A percentile compares a stretch with the other conserved stretches of the same genome.
These are phyloP conservation scores for Platycheirus rosarum DNA, from an alignment of 2,888 invertebrate genomes.

Conservation along the genomic window DNA sequence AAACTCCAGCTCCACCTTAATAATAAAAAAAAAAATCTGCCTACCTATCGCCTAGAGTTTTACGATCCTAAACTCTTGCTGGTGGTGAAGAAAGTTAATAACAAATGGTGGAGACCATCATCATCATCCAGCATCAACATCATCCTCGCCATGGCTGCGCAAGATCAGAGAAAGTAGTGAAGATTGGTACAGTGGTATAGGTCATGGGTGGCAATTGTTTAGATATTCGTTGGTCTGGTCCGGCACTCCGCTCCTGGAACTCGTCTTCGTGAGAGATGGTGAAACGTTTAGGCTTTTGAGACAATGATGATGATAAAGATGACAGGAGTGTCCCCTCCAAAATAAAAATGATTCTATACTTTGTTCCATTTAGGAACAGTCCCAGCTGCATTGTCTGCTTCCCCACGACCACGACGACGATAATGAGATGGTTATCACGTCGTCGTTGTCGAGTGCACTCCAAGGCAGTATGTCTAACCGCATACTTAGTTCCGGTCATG, in stretches of 20 bases:
- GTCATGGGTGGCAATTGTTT: conserved; percentile 71
- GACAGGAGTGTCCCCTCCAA: conserved; percentile 38
- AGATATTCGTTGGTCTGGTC: conserved; percentile 41
- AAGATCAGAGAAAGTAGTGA: conserved; percentile 74
- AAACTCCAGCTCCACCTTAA: conserved; percentile 32
- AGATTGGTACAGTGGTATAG: conserved; percentile 67
- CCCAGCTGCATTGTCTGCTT: conserved; percentile 52
- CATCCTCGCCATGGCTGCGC: conserved; percentile 53
- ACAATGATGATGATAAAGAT: conserved; percentile 65
- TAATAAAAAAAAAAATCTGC: neutral
- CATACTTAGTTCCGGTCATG: conserved; percentile 68
- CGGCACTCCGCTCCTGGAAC: conserved; percentile 30
- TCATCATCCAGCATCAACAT: conserved; percentile 65
- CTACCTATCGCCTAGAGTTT: conserved; percentile 37
- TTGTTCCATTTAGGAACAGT: conserved; percentile 59
- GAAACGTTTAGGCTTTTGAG: conserved; percentile 55
- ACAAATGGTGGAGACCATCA: conserved; percentile 64
- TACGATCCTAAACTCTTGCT: conserved; percentile 31
- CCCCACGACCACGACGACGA: conserved; percentile 22
- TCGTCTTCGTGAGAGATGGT: conserved; percentile 13
- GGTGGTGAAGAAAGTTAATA: conserved; percentile 73
- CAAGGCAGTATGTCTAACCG: conserved; percentile 52
- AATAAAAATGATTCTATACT: conserved; percentile 32
- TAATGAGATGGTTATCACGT: conserved; percentile 68
- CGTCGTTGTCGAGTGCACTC: conserved; percentile 66